phyloP scores from a whole-genome alignment of 2,888 invertebrate genomes.

The Camponotus fellah region DNA sequence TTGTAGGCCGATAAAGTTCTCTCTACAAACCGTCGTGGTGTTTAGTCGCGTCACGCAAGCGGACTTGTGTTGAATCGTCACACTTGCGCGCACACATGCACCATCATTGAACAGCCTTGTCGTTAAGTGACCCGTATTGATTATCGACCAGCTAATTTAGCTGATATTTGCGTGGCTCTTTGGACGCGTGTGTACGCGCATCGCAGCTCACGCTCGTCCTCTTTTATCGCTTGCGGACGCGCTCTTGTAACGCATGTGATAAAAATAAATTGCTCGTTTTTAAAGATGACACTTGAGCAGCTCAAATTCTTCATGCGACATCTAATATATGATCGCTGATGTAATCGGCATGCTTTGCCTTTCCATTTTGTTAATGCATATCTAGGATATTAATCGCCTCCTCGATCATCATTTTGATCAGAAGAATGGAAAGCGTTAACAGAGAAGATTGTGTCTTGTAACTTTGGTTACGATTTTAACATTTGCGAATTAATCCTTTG shows the following conservation, averaged over 20 bases:
- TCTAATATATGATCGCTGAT: conserved; percentile 1
- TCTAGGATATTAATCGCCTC: conserved; percentile 62
- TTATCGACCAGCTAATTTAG: conserved; percentile 58
- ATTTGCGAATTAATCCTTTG: conserved; percentile 42
- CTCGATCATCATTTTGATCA: conserved; percentile 47
- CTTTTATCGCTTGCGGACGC: conserved; percentile 13
- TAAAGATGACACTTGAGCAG: conserved; percentile 7
- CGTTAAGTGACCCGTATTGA: conserved; percentile 58
- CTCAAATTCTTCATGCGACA: neutral
- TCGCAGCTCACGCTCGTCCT: conserved; percentile 18
- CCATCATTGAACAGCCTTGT: conserved; percentile 40
- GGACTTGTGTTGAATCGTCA: conserved; percentile 46
- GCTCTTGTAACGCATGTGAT: neutral
- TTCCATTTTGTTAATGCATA: conserved; percentile 61
- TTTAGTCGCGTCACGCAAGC: conserved; percentile 48
- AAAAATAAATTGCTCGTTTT: conserved; percentile 25
- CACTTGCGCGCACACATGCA: conserved; percentile 41
- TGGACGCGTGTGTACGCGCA: neutral
- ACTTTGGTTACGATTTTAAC: conserved; percentile 16
- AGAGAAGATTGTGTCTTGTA: conserved; percentile 9
- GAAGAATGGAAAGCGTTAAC: conserved; percentile 8
- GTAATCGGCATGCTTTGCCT: conserved; percentile 57
- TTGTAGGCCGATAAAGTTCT: conserved; percentile 6
- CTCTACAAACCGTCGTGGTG: conserved; percentile 37
- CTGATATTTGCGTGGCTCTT: conserved; percentile 42